A percentile compares a stretch with the other conserved stretches of the same genome.
Conservation (phyloP, 2,888 invertebrate genomes). For the Torymus auratus region DNA sequence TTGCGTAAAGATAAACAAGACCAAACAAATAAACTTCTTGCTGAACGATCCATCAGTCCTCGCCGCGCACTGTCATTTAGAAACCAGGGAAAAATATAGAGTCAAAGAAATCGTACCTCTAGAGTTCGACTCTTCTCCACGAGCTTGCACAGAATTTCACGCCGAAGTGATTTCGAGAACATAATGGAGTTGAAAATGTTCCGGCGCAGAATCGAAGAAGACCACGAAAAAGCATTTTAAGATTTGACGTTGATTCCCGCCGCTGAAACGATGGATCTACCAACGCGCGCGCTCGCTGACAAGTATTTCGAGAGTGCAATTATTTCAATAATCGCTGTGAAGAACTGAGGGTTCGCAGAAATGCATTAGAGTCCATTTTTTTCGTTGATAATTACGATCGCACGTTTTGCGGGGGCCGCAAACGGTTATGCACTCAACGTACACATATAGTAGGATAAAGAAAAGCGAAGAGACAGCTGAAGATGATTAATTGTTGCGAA, state of each 20-base stretch:
- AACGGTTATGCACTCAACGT: too few relatives aligned
- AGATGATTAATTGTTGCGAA: too few relatives aligned
- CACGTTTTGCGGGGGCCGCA: not conserved
- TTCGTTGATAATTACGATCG: constrained; percentile 14
- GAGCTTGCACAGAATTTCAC: not conserved
- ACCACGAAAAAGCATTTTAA: constrained; percentile 21
- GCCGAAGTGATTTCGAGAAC: constrained; percentile 2
- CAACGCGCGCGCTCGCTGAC: not conserved
- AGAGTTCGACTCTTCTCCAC: not conserved
- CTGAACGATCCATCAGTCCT: too few relatives aligned
- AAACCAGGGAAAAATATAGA: too few relatives aligned
- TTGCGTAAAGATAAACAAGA: too few relatives aligned
- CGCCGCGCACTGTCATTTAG: too few relatives aligned
- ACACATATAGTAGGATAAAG: too few relatives aligned
- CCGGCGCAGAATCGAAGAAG: not conserved
- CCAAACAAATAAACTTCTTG: too few relatives aligned
- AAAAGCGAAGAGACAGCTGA: too few relatives aligned
- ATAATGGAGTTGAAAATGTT: constrained; percentile 8
- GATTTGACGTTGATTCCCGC: constrained; percentile 35
- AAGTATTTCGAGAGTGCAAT: constrained; percentile 38
- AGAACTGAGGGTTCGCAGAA: constrained; percentile 4
- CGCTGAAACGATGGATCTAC: constrained; percentile 1
- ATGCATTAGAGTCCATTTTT: constrained; percentile 23
- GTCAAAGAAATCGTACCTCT: not conserved
- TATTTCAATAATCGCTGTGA: constrained; percentile 25